Evolutionary conservation across 2,797 vertebrate genomes (phyloP), one percentile per base, ranked within the genome.

Genomic region (Erpetoichthys calabaricus): DNA sequence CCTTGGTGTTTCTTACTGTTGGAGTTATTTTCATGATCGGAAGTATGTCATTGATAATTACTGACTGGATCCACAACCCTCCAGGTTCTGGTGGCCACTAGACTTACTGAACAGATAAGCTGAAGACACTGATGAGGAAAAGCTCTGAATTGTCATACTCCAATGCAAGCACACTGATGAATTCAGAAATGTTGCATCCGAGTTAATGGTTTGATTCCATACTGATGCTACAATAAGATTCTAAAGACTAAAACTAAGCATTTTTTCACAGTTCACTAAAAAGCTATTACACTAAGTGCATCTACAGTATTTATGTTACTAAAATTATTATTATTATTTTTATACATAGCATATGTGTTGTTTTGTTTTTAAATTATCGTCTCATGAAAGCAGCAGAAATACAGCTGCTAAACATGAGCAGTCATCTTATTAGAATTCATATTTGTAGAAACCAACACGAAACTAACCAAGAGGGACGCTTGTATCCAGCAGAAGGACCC

Each of bases 61-160:
- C 88, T 44, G 95, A 99, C 80, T 99, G 94, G 95, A 81, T 97
- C 76, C 88, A 93, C 75, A 89, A 92, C 68, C 80, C 92, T 4
- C 62, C 87, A 0, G 79, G 83, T 68, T 86, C 88, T 41, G 73
- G 78, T 41, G 77, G 86, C 56, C 91, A 96, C 71, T 99, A 91
- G 90, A 59, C 60, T 42, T 7, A 8, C 9, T 7, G 53, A 54
- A 42, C 7, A 49, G n/a, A 49, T n/a, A 49, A 42, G 10, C 8
- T 47, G 45, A 42, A 54, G 7, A 42, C 53, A 54, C 53, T 54
- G 53, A 54, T 42, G 41, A 42, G 41, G 42, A 7, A 43, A 54
- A 54, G 51, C 4, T 52, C 70, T 67, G 53, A 56, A 65, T 25
- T 68, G 55, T 59, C 69, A 63, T 67, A 62, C 67, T 74, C 68